These are phyloP conservation scores for Panagrolaimus sp. DNA, from an alignment of 1,140 invertebrate genomes.

Conservation along the genomic window DNA sequence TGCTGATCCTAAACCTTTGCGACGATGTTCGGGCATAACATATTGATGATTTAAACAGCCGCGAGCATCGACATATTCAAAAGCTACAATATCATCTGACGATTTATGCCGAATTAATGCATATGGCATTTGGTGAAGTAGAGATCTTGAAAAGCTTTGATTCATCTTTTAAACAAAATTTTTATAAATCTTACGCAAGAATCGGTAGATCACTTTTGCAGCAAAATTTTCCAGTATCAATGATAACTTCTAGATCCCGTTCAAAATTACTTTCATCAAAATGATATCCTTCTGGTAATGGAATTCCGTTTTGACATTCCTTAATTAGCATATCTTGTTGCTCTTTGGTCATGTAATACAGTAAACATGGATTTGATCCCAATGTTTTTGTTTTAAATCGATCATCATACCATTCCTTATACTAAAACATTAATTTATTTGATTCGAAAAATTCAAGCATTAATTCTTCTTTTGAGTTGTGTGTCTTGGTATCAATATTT, in stretches of 20 bases:
- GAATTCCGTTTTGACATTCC: neutral
- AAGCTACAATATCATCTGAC: neutral
- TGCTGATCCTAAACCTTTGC: neutral
- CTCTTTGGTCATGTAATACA: neutral
- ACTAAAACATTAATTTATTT: neutral
- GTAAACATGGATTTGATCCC: neutral
- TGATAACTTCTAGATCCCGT: neutral
- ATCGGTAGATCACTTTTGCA: too few species aligned
- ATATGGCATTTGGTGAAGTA: neutral
- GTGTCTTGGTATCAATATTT: too few species aligned
- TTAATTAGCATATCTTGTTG: neutral
- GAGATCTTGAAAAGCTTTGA: neutral
- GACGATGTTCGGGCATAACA: neutral
- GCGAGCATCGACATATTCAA: neutral
- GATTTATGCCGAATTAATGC: neutral
- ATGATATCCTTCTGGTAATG: neutral
- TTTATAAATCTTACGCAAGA: too few species aligned
- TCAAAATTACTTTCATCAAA: neutral
- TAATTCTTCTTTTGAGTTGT: too few species aligned
- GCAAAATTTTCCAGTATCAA: too few species aligned
- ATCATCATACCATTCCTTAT: neutral
- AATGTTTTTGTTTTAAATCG: neutral
- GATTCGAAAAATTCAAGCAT: too few species aligned
- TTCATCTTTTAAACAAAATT: too few species aligned
- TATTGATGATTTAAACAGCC: slow-evolving; percentile 11